A percentile compares a stretch with the other conserved stretches of the same genome.
Conservation (phyloP, 2,888 invertebrate species). For the Drosophila nigricruria region DNA sequence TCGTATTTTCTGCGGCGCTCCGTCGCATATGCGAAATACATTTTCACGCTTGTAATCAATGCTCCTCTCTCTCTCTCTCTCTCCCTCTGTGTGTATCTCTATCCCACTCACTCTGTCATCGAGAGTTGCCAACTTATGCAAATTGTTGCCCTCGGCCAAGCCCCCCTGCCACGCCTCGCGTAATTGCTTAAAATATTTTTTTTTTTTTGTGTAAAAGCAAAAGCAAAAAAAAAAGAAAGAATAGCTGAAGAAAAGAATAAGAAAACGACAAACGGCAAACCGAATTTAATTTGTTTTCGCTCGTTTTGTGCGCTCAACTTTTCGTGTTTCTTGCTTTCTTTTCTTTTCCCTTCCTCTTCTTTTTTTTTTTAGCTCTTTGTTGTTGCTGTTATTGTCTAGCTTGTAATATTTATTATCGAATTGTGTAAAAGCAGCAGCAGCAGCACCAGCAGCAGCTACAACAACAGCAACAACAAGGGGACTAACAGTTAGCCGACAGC, state of each 20-base stretch:
- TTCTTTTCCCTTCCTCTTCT: slow-evolving; percentile 25
- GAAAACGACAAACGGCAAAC: slow-evolving; percentile 68
- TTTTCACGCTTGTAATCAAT: slow-evolving; percentile 78
- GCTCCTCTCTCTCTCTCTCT: slow-evolving; percentile 26
- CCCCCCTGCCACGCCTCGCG: slow-evolving; percentile 43
- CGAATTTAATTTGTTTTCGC: slow-evolving; percentile 79
- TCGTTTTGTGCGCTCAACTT: slow-evolving; percentile 74
- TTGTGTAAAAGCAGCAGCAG: slow-evolving; percentile 57
- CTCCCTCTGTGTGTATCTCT: background rate
- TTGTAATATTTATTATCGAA: slow-evolving; percentile 81
- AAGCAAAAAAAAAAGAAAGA: slow-evolving; percentile 23
- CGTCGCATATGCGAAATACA: slow-evolving; percentile 72
- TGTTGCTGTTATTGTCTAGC: slow-evolving; percentile 67
- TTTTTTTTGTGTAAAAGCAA: slow-evolving; percentile 20
- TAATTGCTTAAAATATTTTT: slow-evolving; percentile 72
- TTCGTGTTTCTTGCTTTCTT: slow-evolving; percentile 52
- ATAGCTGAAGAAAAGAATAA: slow-evolving; percentile 49
- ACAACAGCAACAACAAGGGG: background rate
- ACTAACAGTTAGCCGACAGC: slow-evolving; percentile 9
- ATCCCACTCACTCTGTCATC: background rate
- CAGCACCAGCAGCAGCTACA: slow-evolving; percentile 20
- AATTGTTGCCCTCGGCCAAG: slow-evolving; percentile 61
- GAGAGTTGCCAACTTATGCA: slow-evolving; percentile 64
- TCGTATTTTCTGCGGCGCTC: slow-evolving; percentile 31
- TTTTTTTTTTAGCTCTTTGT: slow-evolving; percentile 37